These are phyloP conservation scores for Kryphioiulus occultus DNA, from an alignment of 2,888 invertebrate genomes.

Conservation along the genomic window DNA sequence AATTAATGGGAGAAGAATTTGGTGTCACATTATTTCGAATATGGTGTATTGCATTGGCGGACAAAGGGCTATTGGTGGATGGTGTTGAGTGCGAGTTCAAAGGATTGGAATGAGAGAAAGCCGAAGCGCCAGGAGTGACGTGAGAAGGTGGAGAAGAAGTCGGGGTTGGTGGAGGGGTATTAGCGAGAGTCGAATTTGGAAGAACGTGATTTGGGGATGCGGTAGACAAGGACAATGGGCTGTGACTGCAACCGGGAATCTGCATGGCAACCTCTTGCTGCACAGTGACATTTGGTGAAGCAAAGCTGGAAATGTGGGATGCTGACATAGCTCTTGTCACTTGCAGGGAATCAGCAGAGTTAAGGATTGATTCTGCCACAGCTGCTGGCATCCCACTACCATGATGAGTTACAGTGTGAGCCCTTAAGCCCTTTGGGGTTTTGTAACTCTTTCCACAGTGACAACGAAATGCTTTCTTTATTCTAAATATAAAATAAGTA, in stretches of 20 bases:
- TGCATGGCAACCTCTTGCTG: slow-evolving; percentile 42
- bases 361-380: slow-evolving; percentile 41
- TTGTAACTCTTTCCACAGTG: slow-evolving; percentile 87
- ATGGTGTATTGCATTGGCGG: background rate
- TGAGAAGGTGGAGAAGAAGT: slow-evolving; percentile 46
- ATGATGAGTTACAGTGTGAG: slow-evolving; percentile 69
- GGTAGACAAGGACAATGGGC: background rate
- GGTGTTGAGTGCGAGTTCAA: background rate
- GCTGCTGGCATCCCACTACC: slow-evolving; percentile 42
- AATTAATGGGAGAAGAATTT: background rate
- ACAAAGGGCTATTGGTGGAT: slow-evolving; percentile 43
- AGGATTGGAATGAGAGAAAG: slow-evolving; percentile 44
- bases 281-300: slow-evolving; percentile 4
- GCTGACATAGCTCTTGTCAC: slow-evolving; percentile 9
- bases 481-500: slow-evolving; percentile 64
- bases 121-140: background rate
- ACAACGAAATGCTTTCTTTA: slow-evolving; percentile 81
- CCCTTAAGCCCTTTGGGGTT: slow-evolving; percentile 79
- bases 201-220: slow-evolving; percentile 29
- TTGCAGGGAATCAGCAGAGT: background rate
- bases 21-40: background rate
- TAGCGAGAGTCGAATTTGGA: slow-evolving; percentile 45
- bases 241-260: background rate
- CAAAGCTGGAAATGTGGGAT: background rate
- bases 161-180: slow-evolving; percentile 51